phyloP scores from a whole-genome alignment of 2,888 invertebrate species.

The Chloroclysta siterata region DNA sequence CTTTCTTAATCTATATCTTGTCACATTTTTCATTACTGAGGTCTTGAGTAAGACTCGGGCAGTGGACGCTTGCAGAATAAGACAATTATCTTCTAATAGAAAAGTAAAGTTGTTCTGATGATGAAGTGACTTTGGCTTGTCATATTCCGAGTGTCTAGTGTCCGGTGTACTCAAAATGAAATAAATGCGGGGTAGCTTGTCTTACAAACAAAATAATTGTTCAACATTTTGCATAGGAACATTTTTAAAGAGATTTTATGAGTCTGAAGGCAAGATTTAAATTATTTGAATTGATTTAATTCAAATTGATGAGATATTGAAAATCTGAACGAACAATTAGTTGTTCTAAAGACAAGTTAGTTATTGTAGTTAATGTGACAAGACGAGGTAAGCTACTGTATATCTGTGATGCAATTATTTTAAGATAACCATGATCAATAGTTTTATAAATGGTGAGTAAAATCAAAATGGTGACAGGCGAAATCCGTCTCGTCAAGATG shows the following conservation, averaged over 20 bases:
- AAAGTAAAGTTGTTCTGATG: background rate
- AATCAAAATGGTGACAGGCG: too few relatives aligned
- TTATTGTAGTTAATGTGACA: slow-evolving; percentile 16
- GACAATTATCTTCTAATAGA: background rate
- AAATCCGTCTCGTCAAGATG: too few relatives aligned
- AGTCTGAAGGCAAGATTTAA: background rate
- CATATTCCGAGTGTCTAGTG: slow-evolving; percentile 22
- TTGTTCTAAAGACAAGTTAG: slow-evolving; percentile 28
- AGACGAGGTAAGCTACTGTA: slow-evolving; percentile 21
- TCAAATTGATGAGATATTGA: background rate
- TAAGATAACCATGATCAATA: background rate
- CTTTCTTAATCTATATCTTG: slow-evolving; percentile 34
- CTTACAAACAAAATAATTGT: slow-evolving; percentile 20
- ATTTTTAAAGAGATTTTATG: too few relatives aligned
- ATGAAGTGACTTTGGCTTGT: background rate
- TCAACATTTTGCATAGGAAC: background rate
- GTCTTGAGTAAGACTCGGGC: slow-evolving; percentile 18
- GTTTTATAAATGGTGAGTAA: too few relatives aligned
- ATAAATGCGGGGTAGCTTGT: slow-evolving; percentile 21
- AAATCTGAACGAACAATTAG: background rate
- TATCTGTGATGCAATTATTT: slow-evolving; percentile 28
- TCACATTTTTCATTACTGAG: slow-evolving; percentile 9
- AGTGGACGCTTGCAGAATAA: slow-evolving; percentile 16
- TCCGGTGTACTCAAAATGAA: slow-evolving; percentile 15
- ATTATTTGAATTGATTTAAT: too few relatives aligned